phyloP scores from a whole-genome alignment of 2,113 vertebrate genomes.

The Gallinago media region DNA sequence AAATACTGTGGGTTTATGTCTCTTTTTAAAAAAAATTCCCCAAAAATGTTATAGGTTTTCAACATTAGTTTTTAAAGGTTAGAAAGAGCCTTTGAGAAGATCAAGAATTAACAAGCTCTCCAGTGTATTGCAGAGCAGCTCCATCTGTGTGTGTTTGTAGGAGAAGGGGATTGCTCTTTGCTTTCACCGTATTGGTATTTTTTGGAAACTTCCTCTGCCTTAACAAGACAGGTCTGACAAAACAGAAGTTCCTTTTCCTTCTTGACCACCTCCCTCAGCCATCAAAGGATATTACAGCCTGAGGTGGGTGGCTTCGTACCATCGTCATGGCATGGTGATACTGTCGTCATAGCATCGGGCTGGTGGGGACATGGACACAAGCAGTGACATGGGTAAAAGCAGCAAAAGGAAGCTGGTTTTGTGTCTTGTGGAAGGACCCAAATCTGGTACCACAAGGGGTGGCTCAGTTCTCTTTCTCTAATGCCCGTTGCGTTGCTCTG shows the following conservation, averaged over 20 bases:
- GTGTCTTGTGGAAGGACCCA: neutral
- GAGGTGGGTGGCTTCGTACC: neutral
- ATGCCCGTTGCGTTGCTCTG: neutral
- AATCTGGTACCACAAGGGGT: neutral
- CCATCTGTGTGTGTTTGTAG: neutral
- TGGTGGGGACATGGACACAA: neutral
- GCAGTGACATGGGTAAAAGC: neutral
- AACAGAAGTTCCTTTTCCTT: neutral
- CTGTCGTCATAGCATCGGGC: neutral
- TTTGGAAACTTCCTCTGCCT: neutral
- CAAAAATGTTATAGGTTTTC: neutral
- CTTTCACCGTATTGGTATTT: neutral
- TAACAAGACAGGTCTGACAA: neutral
- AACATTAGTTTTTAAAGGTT: neutral
- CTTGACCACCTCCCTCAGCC: neutral
- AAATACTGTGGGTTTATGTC: neutral
- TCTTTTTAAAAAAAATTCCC: too few species aligned
- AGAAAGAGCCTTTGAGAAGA: neutral
- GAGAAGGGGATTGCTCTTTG: neutral
- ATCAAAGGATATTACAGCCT: neutral
- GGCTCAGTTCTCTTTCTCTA: neutral
- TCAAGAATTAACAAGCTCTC: neutral
- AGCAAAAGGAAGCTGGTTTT: neutral
- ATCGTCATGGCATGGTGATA: rapidly evolving
- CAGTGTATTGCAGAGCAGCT: rapidly evolving